A percentile compares a stretch with the other conserved stretches of the same genome.
These are phyloP conservation scores for Adelosebastes latens DNA, from an alignment of 2,797 vertebrate species.

Conservation along the genomic window DNA sequence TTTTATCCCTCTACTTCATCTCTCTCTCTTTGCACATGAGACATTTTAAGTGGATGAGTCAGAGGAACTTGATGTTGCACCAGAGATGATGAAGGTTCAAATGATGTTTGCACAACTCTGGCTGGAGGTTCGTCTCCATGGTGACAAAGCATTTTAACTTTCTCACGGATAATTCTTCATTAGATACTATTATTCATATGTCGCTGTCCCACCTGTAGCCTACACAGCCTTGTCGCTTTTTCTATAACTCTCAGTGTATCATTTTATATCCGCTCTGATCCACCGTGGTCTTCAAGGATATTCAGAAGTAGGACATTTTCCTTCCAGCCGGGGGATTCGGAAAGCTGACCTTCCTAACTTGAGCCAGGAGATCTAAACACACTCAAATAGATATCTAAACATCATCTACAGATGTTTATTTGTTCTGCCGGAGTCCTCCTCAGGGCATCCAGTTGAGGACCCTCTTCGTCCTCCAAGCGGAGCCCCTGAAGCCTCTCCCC, in stretches of 20 bases:
- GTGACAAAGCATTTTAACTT: conserved; percentile 2
- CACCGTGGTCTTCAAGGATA: not conserved
- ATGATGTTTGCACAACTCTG: conserved; percentile 31
- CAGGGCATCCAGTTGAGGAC: conserved; percentile 41
- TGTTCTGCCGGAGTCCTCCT: conserved; percentile 59
- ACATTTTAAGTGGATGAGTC: conserved; percentile 51
- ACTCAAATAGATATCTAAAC: conserved; percentile 74
- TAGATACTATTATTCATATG: not conserved
- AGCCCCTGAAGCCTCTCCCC: conserved; percentile 32
- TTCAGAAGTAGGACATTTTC: conserved; percentile 28
- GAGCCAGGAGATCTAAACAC: conserved; percentile 69
- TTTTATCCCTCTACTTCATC: conserved; percentile 26
- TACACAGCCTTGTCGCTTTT: not conserved
- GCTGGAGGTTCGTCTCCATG: conserved; percentile 8
- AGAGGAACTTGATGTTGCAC: conserved; percentile 24
- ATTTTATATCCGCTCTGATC: conserved; percentile 7
- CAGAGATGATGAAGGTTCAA: not conserved
- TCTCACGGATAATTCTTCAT: not conserved
- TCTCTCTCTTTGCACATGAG: conserved; percentile 5
- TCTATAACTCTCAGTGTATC: conserved; percentile 1
- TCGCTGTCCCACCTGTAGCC: not conserved
- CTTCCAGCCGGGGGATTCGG: not conserved
- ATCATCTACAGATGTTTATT: conserved; percentile 79
- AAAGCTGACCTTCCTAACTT: conserved; percentile 52
- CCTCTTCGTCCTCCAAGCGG: conserved; percentile 25